Base-by-base conservation (phyloP, 2,113 vertebrate genomes). In the Anolis carolinensis region DNA sequence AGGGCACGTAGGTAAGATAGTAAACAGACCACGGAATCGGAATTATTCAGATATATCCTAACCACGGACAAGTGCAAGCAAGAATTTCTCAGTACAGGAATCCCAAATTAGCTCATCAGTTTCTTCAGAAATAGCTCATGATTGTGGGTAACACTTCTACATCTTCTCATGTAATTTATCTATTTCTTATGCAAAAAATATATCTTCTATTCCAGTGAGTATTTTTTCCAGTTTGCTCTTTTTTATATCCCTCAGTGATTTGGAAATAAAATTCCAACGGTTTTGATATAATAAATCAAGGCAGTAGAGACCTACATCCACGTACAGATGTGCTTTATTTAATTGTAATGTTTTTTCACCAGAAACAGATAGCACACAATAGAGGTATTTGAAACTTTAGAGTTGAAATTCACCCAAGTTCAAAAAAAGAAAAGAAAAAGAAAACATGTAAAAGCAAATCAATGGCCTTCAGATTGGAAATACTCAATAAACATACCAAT, bases 1-100 rank as follows among this genome's bases (percentile, higher is more conserved):
- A 89, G 50, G 27, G 7, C 34, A 76, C 30, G n/a, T 2, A 85
- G 1, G 6, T 90, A 91, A 84, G 39, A 81, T 63, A 76, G 16
- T 81, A 90, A 85, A 44, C 7, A 63, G 16, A 30, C n/a, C 86
- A 21, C 32, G 81, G 59, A 90, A 89, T 84, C 77, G 75, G 81
- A 88, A 1, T 34, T 50, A 73, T 1, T 84, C 55, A 86, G 87
- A 84, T 1, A 2, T 4, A 11, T 72, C 0, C 13, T n/a, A 79
- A 52, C 18, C 73, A 84, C 44, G 77, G 34, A 39, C 77, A 85
- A 89, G 81, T 14, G 30, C 0, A 39, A n/a, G 3, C 1, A 74
- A 0, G 55, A 50, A 73, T 81, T 88, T 82, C 82, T 36, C 71
- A 88, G 32, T 63, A 16, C 48, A 85, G 81, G 16, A 86, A 68